Conservation (phyloP, 2,113 vertebrate genomes). For the Camelus dromedarius region DNA sequence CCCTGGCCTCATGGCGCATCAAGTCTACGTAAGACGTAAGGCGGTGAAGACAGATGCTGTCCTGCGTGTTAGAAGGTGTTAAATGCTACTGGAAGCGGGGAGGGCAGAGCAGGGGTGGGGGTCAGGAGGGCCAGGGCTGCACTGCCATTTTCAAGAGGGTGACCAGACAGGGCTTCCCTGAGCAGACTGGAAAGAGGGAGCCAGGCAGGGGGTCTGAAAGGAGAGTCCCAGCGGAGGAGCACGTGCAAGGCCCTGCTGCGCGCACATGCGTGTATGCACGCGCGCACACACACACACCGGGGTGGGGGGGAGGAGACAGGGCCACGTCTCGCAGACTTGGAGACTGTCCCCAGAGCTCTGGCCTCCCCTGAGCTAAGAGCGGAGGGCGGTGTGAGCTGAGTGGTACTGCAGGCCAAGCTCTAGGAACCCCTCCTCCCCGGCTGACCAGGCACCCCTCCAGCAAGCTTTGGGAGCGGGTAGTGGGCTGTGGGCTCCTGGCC, state of each 20-base stretch:
- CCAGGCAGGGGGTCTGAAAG: not conserved
- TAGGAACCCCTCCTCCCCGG: not conserved
- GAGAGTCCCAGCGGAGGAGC: not conserved
- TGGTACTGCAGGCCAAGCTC: not conserved
- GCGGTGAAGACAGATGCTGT: rapidly evolving
- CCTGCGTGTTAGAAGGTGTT: not conserved
- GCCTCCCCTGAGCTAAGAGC: not conserved
- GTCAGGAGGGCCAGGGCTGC: not conserved
- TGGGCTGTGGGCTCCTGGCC: not conserved
- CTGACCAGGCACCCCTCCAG: not conserved
- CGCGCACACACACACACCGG: too few relatives aligned
- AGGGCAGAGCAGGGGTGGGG: not conserved
- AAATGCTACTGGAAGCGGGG: rapidly evolving
- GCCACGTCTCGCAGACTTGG: rapidly evolving
- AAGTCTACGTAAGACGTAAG: not conserved
- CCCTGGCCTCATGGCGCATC: not conserved
- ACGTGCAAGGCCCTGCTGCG: not conserved
- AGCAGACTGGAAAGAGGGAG: too few relatives aligned
- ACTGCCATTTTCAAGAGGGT: not conserved
- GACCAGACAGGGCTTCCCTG: not conserved
- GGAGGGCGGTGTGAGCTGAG: not conserved
- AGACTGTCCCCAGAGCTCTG: too few relatives aligned
- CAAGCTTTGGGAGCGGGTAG: not conserved
- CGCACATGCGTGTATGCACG: not conserved
- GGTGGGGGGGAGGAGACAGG: not conserved